These are phyloP conservation scores for Furcula furcula DNA, from an alignment of 2,888 invertebrate species.

Conservation along the genomic window DNA sequence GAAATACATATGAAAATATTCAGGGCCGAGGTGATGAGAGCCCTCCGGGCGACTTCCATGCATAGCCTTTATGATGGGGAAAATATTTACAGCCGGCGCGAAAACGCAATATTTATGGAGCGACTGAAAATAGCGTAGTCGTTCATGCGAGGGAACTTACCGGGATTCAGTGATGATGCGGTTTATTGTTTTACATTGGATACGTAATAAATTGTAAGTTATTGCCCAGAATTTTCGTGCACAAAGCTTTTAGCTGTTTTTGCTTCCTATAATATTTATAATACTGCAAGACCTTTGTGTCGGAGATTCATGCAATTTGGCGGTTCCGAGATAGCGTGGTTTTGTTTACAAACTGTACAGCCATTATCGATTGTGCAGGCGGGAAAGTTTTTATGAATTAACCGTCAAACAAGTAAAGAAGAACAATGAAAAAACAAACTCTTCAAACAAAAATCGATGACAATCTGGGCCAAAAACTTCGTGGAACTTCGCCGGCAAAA, in stretches of 20 bases:
- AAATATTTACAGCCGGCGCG: slow-evolving; percentile 70
- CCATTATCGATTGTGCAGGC: slow-evolving; percentile 74
- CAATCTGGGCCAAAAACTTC: slow-evolving; percentile 82
- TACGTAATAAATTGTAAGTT: slow-evolving; percentile 50
- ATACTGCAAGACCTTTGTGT: too few species aligned
- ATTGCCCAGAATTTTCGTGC: slow-evolving; percentile 25
- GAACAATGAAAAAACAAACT: slow-evolving; percentile 82
- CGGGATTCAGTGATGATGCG: slow-evolving; percentile 41
- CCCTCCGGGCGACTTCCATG: slow-evolving; percentile 67
- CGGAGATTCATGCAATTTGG: slow-evolving; percentile 10
- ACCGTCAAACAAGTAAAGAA: slow-evolving; percentile 82
- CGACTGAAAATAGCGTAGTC: slow-evolving; percentile 48
- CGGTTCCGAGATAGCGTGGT: slow-evolving; percentile 31
- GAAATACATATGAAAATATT: slow-evolving; percentile 73
- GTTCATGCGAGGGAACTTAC: slow-evolving; percentile 41
- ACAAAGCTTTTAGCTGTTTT: slow-evolving; percentile 7
- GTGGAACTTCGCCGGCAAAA: slow-evolving; percentile 78
- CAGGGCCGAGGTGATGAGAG: slow-evolving; percentile 76
- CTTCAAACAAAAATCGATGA: slow-evolving; percentile 83
- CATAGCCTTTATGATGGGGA: slow-evolving; percentile 71
- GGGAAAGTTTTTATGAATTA: slow-evolving; percentile 81
- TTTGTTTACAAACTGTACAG: slow-evolving; percentile 70
- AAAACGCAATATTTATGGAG: slow-evolving; percentile 71
- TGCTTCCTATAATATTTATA: slow-evolving; percentile 4
- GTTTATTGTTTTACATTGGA: slow-evolving; percentile 58